Conservation (phyloP, 2,113 vertebrate species). For the Tamias sibiricus region DNA sequence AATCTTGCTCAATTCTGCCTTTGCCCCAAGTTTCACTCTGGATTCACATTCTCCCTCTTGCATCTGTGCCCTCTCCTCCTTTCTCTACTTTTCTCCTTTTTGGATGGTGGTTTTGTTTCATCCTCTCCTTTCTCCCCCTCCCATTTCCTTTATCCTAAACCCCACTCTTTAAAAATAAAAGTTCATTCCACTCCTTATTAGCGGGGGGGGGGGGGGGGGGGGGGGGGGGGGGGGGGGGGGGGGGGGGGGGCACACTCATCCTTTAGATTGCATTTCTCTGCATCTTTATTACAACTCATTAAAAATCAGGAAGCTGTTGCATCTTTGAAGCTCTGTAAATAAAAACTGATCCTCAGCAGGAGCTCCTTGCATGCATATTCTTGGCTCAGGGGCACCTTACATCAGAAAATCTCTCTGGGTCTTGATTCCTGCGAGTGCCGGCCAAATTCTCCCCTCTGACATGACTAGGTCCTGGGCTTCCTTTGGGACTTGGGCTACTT, state of each 20-base stretch:
- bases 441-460: neutral
- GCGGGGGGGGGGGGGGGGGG: too few relatives aligned
- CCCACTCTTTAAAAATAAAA: neutral
- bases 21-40: neutral
- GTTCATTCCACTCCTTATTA: neutral
- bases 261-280: neutral
- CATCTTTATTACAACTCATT: neutral
- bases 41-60: neutral
- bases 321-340: neutral
- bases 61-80: too few relatives aligned
- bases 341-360: accelerated
- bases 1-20: neutral
- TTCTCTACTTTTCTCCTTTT: neutral
- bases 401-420: neutral
- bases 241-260: accelerated
- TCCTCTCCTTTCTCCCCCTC: neutral
- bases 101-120: neutral
- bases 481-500: neutral
- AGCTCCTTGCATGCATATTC: accelerated
- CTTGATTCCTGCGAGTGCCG: neutral
- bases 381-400: accelerated
- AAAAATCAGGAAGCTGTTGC: neutral
- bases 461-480: neutral
- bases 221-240: too few relatives aligned
- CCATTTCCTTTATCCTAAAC: neutral